Conservation (phyloP, 2,113 vertebrate genomes). For the Oxyura jamaicensis region DNA sequence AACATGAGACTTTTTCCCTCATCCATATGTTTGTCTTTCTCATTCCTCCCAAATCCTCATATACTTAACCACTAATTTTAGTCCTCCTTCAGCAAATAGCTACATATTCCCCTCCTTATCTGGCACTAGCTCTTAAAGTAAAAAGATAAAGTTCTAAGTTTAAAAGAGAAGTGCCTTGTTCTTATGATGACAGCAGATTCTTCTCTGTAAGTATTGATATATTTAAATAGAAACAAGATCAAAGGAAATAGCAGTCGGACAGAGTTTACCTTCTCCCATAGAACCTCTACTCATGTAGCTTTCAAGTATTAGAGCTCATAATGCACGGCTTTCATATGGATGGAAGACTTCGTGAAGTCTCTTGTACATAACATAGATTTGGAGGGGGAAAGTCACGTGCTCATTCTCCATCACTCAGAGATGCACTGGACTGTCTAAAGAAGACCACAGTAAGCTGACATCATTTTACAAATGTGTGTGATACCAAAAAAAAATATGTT, state of each 20-base stretch:
- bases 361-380: background rate
- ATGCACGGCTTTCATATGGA: background rate
- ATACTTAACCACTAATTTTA: background rate
- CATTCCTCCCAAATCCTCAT: background rate
- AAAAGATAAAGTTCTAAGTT: background rate
- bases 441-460: background rate
- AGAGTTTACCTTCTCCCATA: background rate
- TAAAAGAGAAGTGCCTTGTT: background rate
- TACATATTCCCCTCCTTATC: background rate
- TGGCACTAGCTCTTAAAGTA: background rate
- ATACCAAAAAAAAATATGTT: background rate
- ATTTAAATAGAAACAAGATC: background rate
- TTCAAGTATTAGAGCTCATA: background rate
- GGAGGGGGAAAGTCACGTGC: background rate
- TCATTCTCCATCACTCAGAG: background rate
- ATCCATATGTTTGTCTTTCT: background rate
- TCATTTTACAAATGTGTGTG: background rate
- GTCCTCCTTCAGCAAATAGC: background rate
- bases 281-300: background rate
- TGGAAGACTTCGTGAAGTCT: background rate
- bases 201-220: background rate
- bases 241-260: background rate
- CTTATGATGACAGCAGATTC: background rate
- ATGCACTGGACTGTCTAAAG: background rate
- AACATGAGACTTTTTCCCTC: background rate